These are phyloP conservation scores for Halocynthia roretzi DNA, from an alignment of 23 tunicate genomes.

Conservation along the genomic window DNA sequence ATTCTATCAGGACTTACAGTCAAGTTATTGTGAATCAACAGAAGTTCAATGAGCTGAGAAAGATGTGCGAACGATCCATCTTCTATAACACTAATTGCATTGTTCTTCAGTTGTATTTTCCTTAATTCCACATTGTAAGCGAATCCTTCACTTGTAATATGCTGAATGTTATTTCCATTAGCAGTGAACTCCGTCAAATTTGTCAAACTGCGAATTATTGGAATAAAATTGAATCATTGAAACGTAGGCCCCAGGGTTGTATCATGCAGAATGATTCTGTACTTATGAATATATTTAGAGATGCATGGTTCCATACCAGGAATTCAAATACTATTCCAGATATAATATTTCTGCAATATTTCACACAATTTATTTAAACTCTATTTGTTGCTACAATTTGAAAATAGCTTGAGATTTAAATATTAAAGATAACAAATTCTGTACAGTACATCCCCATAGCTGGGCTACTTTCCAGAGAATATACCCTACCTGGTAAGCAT, in stretches of 20 bases:
- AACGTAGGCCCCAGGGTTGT: neutral
- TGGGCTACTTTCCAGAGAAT: neutral
- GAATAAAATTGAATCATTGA: neutral
- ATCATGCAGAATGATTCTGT: too few relatives aligned
- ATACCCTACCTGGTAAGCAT: conserved; percentile 27
- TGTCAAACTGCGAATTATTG: conserved; percentile 22
- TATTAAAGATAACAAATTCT: too few relatives aligned
- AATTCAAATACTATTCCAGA: too few relatives aligned
- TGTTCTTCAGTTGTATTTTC: conserved; percentile 33
- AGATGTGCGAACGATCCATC: conserved; percentile 18
- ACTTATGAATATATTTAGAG: too few relatives aligned
- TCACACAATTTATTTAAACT: too few relatives aligned
- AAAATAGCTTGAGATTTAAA: too few relatives aligned
- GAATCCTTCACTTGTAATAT: conserved; percentile 20
- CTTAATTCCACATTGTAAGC: conserved; percentile 19
- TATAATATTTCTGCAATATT: too few relatives aligned
- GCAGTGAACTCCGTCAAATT: conserved; percentile 40
- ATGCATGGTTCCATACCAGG: too few relatives aligned
- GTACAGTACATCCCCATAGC: too few relatives aligned
- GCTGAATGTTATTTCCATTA: conserved; percentile 32
- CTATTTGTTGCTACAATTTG: too few relatives aligned
- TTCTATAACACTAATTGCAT: conserved; percentile 11
- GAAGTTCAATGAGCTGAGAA: conserved; percentile 28
- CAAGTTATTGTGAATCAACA: conserved; percentile 42
- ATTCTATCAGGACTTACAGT: conserved; percentile 13